These are phyloP conservation scores for Philaethria dido DNA, from an alignment of 2,888 invertebrate species.

Conservation along the genomic window DNA sequence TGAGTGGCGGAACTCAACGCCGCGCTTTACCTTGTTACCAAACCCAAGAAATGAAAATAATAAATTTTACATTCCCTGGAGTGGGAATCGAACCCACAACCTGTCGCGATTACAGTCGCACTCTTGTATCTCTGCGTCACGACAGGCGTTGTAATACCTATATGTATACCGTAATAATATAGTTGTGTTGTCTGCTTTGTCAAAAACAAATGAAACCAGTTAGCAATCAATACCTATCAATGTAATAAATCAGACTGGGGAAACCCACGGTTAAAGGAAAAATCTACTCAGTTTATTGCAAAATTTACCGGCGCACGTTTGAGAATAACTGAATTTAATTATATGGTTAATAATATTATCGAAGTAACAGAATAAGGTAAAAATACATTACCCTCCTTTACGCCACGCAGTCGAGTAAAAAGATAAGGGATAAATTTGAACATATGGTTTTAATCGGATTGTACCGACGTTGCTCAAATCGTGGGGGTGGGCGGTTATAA, in stretches of 20 bases:
- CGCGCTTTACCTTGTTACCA: too few species aligned
- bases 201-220: not conserved
- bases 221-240: not conserved
- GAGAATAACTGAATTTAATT: not conserved
- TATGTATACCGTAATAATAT: too few species aligned
- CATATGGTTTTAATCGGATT: slow-evolving; percentile 4
- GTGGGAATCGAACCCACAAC: too few species aligned
- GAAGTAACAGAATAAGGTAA: not conserved
- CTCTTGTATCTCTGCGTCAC: too few species aligned
- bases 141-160: too few species aligned
- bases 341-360: not conserved
- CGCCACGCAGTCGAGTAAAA: too few species aligned
- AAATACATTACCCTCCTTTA: too few species aligned
- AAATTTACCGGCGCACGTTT: not conserved
- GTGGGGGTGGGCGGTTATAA: slow-evolving; percentile 62
- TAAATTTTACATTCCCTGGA: too few species aligned
- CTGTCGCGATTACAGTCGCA: too few species aligned
- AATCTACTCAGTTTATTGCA: not conserved
- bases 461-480: slow-evolving; percentile 6
- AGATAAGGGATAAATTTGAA: not conserved
- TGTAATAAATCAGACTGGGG: not conserved
- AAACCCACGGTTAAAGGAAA: slow-evolving; percentile 5
- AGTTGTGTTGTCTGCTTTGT: too few species aligned
- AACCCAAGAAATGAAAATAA: too few species aligned
- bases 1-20: too few species aligned